A percentile compares a stretch with the other conserved stretches of the same genome.
phyloP scores from a whole-genome alignment of 92 coral and sea anemone genomes.

The Pocillopora meandrina region DNA sequence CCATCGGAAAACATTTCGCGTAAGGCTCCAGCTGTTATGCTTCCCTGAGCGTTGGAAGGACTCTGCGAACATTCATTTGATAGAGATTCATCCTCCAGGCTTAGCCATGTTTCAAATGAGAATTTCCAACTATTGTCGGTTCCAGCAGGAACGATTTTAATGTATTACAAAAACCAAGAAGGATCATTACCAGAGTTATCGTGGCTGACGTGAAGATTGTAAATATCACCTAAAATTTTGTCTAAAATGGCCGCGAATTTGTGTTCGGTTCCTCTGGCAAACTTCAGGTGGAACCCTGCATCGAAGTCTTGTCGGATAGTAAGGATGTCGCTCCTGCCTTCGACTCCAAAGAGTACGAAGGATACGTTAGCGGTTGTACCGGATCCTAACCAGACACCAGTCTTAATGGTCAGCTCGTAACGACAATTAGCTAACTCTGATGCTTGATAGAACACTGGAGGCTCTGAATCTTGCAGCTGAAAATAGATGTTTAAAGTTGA shows the following conservation, averaged over 20 bases:
- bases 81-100: slow-evolving; percentile 4
- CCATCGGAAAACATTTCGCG: slow-evolving; percentile 7
- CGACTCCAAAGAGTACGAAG: background rate
- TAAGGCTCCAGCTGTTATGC: background rate
- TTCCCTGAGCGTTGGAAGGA: background rate
- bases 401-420: background rate
- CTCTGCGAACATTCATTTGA: background rate
- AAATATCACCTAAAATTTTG: background rate
- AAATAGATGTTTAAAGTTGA: no score
- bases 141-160: background rate
- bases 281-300: background rate
- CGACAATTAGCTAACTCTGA: background rate
- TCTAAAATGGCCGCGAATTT: background rate
- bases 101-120: background rate
- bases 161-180: background rate
- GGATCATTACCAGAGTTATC: slow-evolving; percentile 3
- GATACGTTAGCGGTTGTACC: background rate
- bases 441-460: background rate
- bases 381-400: background rate
- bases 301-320: background rate
- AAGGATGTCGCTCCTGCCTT: background rate
- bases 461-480: background rate
- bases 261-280: slow-evolving; percentile 1
- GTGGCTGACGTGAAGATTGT: background rate
- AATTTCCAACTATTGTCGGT: slow-evolving; percentile 1